A percentile compares a stretch with the other conserved stretches of the same genome.
Conservation (phyloP, 1,140 invertebrate genomes). For the Lerema accius region DNA sequence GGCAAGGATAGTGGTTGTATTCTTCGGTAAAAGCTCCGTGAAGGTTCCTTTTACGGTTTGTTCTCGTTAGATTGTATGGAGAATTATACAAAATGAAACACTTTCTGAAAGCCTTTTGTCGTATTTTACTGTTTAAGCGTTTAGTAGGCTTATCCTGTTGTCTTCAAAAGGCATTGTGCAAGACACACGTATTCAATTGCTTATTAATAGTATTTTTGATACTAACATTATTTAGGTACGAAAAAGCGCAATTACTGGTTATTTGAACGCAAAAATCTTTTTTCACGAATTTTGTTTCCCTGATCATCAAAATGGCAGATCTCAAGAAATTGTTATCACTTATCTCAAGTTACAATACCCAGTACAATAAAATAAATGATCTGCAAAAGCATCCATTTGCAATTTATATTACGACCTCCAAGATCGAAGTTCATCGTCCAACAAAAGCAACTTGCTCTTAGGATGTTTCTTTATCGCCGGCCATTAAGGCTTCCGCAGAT, state of each 20-base stretch:
- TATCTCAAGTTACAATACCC: background rate
- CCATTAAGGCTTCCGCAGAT: conserved; percentile 21
- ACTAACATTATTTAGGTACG: too few relatives aligned
- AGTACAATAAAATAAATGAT: background rate
- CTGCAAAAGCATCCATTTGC: conserved; percentile 6
- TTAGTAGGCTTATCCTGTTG: too few relatives aligned
- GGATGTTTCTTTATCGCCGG: conserved; percentile 28
- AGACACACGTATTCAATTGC: too few relatives aligned
- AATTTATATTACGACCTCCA: conserved; percentile 13
- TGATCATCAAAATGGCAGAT: too few relatives aligned
- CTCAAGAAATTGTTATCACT: too few relatives aligned
- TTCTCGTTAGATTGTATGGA: background rate
- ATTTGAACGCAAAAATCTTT: too few relatives aligned
- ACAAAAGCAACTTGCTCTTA: background rate
- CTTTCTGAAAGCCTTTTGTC: background rate
- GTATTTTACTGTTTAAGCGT: too few relatives aligned
- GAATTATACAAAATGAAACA: background rate
- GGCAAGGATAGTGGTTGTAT: background rate
- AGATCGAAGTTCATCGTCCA: conserved; percentile 16
- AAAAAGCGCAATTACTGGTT: too few relatives aligned
- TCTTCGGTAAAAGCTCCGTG: background rate
- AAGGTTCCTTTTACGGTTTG: background rate
- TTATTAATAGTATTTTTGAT: too few relatives aligned
- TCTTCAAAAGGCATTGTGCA: too few relatives aligned
- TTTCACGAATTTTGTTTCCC: too few relatives aligned